Evolutionary conservation across 2,113 vertebrate species (phyloP), one percentile per base, ranked within the genome.

Genomic region (Anarhynchus alexandrinus): DNA sequence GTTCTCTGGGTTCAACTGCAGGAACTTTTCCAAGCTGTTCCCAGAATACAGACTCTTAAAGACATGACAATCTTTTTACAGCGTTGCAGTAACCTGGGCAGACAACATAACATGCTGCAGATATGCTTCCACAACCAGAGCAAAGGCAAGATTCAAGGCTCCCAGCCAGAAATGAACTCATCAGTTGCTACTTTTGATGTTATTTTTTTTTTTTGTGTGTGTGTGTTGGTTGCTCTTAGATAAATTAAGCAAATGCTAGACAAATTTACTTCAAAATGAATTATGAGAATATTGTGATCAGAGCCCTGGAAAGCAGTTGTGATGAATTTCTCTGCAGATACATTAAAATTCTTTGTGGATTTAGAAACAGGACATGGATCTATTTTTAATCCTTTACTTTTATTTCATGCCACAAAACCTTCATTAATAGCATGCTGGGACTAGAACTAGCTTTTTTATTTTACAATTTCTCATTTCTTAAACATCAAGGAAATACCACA

Each of bases 381-480:
- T 85, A 95, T 95, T 95, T 96, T 94, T 73, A 86, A 82, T 82
- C 42, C 36, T 81, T 61, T 76, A 55, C 77, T 88, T 86, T 73
- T 91, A 78, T 90, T 96, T 90, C 58, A 59, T 95, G 61, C 14
- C 54, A 82, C 67, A 96, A 82, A 93, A 67, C 94, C 64, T 47
- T 84, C 91, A 87, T 94, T 96, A 93, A 86, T 40, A 87, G 26
- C 25, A 76, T 72, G n/a, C 36, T 96, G 82, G 32, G 73, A 90
- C 54, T 62, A 83, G 69, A 96, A 74, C 7, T 73, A 40, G 32
- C 10, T 91, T 97, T 96, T 91, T 82, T 65, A 95, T 91, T 93
- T 96, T 94, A 90, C 16, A 82, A 10, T 93, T 96, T 95, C 87
- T 94, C 77, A 82, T 94, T 96, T 92, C 78, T 95, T 92, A 96